Percentiles rank a stretch among this genome's conserved stretches.
Conservation (phyloP, 2,113 vertebrate species). For the Calyptomena viridis region DNA sequence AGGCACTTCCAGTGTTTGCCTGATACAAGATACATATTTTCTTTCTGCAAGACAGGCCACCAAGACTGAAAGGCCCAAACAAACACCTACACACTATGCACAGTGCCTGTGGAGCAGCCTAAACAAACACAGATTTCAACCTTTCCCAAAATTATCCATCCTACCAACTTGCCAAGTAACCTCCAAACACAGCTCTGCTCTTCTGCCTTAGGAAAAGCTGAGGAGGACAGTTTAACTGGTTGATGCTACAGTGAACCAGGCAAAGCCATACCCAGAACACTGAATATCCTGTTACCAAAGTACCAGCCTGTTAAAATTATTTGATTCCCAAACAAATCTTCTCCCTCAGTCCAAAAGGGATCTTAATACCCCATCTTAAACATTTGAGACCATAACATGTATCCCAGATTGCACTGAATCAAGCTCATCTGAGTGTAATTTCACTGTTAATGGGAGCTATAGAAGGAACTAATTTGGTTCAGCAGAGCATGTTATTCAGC, state of each 20-base stretch:
- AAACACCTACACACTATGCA: not conserved
- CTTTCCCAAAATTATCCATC: not conserved
- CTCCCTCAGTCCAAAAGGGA: not conserved
- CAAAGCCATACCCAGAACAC: not conserved
- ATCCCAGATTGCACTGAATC: not conserved
- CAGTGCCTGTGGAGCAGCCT: not conserved
- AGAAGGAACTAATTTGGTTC: not conserved
- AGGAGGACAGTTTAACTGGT: not conserved
- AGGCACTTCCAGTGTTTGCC: fast-evolving
- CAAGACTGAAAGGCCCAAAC: not conserved
- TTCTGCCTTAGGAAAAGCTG: not conserved
- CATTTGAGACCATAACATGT: not conserved
- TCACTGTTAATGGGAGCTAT: not conserved
- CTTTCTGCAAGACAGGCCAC: not conserved
- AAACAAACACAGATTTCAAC: not conserved
- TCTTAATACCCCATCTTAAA: not conserved
- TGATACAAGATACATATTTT: fast-evolving
- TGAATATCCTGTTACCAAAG: not conserved
- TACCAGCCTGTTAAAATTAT: not conserved
- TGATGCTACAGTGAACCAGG: not conserved
- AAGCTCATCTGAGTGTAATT: not conserved
- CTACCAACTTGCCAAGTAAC: not conserved
- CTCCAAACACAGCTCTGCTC: not conserved
- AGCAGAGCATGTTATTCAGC: not conserved
- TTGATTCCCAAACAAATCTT: not conserved